Percentiles rank a stretch among this genome's conserved stretches.
These are phyloP conservation scores for Allacma fusca DNA, from an alignment of 2,888 invertebrate genomes.

Conservation along the genomic window DNA sequence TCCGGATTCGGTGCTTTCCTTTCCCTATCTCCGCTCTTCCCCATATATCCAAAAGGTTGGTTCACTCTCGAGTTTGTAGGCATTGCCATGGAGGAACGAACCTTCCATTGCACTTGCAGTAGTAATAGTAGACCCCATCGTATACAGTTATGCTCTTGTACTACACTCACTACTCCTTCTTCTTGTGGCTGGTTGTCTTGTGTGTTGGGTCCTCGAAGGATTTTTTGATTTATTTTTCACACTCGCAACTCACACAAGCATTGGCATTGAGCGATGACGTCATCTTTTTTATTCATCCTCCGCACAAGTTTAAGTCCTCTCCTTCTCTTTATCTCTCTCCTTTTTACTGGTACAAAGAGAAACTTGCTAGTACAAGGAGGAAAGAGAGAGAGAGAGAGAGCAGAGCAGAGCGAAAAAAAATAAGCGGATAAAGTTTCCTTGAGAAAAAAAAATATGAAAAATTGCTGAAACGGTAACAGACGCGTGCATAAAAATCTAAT, in stretches of 20 bases:
- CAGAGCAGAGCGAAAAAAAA: no score
- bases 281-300: constrained; percentile 54
- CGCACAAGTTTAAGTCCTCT: constrained; percentile 32
- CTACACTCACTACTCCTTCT: no score
- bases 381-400: no score
- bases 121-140: no score
- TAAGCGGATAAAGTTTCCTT: constrained; percentile 13
- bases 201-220: constrained; percentile 37
- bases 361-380: no score
- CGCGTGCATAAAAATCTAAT: constrained; percentile 47
- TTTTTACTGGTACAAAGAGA: constrained; percentile 7
- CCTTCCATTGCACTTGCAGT: no score
- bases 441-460: constrained; percentile 47
- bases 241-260: constrained; percentile 45
- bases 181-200: no score
- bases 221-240: constrained; percentile 51
- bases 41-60: no score
- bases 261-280: constrained; percentile 49
- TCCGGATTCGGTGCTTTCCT: constrained; percentile 3
- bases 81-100: no score
- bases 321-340: constrained; percentile 40
- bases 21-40: background rate
- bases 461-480: constrained; percentile 31
- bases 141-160: no score
- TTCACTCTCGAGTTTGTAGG: no score